Base-by-base conservation (phyloP, 1,140 invertebrate genomes). In the Neuroterus valhalla region DNA sequence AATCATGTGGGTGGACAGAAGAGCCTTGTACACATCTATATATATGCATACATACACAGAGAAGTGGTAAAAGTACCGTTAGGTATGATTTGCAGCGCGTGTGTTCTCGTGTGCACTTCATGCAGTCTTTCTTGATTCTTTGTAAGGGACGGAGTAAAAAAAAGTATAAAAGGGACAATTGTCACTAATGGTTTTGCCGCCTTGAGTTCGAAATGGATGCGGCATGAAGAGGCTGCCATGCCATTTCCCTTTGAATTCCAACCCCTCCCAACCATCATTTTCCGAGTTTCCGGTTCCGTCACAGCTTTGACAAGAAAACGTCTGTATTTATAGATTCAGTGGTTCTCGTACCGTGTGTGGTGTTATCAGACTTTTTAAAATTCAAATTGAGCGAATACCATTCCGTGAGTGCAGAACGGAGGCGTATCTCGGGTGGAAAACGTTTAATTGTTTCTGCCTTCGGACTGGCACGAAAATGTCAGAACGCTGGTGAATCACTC, bases 401-500 rank as follows among this genome's bases (percentile, higher is more conserved):
- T 14, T 62, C 3, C 55, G 23, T 62, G 55, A 62, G 23, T 23
- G 19, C 31, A 21, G 31, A 62, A 31, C 1, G 21, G 23, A 38
- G 14, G 55, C 15, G 66, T 66, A 67, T 44, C 44, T 66, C 19
- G 45, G 14, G 21, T 12, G 14, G 26, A 52, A 68, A 38, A 68
- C 66, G 23, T 68, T 68, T 14, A 38, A 52, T 19, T 19, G 23
- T 38, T 38, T 19, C 46, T 55, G 23, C 8, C 68, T 81, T 66
- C 70, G 70, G 70, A 70, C 66, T 74, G 75, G 71, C 46, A 72
- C 45, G 77, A 82, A 82, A 81, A 83, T 84, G 81, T 83, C 80
- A 84, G 76, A 75, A 74, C 67, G 55, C 46, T 84, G 82, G 75
- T 84, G 82, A 84, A 78, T 84, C 80, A 82, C 70, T 78, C 44